Conservation (phyloP, 2,888 invertebrate genomes). For the Diarsia dahlii region DNA sequence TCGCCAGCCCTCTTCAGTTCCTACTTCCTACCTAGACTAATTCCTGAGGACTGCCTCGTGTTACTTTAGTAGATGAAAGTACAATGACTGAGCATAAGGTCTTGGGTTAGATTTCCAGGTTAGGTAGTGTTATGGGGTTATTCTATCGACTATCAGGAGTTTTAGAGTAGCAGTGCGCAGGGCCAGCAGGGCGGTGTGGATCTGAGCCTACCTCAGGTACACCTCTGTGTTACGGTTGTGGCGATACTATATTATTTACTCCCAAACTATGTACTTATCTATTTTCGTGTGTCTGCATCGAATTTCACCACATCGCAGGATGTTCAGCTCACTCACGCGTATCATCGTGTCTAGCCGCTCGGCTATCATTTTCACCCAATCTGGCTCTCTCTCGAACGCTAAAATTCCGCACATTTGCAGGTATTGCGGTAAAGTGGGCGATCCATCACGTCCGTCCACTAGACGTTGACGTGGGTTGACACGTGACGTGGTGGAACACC, state of each 20-base stretch:
- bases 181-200: neutral
- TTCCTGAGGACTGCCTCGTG: neutral
- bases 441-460: constrained; percentile 33
- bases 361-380: constrained; percentile 33
- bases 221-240: no score
- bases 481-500: neutral
- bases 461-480: constrained; percentile 15
- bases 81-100: neutral
- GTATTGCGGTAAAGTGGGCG: constrained; percentile 9
- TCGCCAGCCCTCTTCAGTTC: neutral
- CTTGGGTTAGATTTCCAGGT: neutral
- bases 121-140: neutral
- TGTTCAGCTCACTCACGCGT: constrained; percentile 38
- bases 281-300: neutral
- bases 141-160: no score
- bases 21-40: neutral
- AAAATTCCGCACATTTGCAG: constrained; percentile 35
- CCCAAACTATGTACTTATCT: neutral
- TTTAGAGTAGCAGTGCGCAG: neutral
- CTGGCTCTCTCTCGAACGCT: constrained; percentile 29
- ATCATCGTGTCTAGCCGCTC: constrained; percentile 32
- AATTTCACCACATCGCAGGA: constrained; percentile 23
- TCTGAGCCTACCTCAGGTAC: neutral
- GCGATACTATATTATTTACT: neutral
- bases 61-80: neutral